Evolutionary conservation across 1,140 invertebrate species (phyloP).

Genomic region (Drosophila nannoptera): DNA sequence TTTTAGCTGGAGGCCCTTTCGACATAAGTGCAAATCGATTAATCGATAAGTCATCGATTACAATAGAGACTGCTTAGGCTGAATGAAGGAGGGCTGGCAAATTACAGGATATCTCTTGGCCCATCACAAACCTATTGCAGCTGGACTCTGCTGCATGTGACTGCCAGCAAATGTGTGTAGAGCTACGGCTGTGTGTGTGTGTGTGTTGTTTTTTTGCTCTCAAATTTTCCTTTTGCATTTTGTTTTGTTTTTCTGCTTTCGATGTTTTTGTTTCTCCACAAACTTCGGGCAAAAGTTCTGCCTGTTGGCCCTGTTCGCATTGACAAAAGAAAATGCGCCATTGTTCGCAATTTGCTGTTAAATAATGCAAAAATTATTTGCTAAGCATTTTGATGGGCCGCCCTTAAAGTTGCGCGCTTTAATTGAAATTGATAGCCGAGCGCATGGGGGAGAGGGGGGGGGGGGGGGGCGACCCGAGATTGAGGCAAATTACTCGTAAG

Average conservation of each 20-base stretch:
- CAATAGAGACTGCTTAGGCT: too few species aligned
- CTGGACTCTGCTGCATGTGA: conserved; percentile 2
- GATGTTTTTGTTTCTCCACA: conserved; percentile 38
- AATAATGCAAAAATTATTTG: conserved; percentile 63
- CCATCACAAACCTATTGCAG: not conserved
- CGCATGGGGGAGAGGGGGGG: not conserved
- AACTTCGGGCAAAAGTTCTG: conserved; percentile 54
- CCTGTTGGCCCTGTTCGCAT: conserved; percentile 25
- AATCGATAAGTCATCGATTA: not conserved
- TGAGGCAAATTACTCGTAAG: conserved; percentile 53
- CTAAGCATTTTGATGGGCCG: conserved; percentile 17
- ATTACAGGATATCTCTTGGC: conserved; percentile 4
- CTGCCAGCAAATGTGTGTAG: conserved; percentile 23
- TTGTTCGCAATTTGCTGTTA: conserved; percentile 54
- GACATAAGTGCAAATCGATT: too few species aligned
- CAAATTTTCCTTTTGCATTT: conserved; percentile 41
- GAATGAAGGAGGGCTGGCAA: not conserved
- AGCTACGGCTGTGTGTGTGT: conserved; percentile 6
- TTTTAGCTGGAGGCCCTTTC: conserved; percentile 4
- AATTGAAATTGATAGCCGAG: conserved; percentile 58
- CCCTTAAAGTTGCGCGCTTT: conserved; percentile 26
- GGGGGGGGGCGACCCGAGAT: not conserved
- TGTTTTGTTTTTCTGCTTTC: conserved; percentile 5
- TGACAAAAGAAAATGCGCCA: conserved; percentile 48
- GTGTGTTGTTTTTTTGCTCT: conserved; percentile 17